Percentiles rank a stretch among this genome's conserved stretches.
phyloP scores from a whole-genome alignment of 2,888 invertebrate genomes.

The Glyphotaelius pellucidus region DNA sequence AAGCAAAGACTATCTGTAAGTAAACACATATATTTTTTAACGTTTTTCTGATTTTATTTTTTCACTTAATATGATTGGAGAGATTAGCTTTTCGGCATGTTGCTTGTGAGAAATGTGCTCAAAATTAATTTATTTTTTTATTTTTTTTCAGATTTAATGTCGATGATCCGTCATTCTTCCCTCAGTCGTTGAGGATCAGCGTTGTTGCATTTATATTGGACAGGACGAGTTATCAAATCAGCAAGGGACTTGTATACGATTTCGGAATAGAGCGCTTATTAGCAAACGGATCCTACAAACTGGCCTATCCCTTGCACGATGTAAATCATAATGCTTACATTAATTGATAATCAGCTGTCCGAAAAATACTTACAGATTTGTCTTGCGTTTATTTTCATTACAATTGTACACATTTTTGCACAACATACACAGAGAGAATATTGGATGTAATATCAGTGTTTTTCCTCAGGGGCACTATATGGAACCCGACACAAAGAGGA shows the following conservation, averaged over 20 bases:
- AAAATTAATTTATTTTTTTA: background rate
- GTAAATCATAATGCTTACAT: constrained; percentile 71
- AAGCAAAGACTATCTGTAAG: constrained; percentile 85
- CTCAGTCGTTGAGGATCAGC: constrained; percentile 80
- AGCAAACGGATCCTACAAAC: constrained; percentile 80
- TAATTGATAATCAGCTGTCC: too few relatives aligned
- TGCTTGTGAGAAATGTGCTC: background rate
- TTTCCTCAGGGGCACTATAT: constrained; percentile 76
- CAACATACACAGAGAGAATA: background rate
- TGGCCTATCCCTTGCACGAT: constrained; percentile 87
- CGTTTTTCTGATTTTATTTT: background rate
- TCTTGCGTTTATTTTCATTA: background rate
- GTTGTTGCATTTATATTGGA: constrained; percentile 87
- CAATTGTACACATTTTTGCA: background rate
- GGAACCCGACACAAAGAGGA: constrained; percentile 73
- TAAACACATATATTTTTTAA: constrained; percentile 64
- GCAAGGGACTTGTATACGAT: constrained; percentile 74
- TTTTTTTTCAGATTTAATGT: constrained; percentile 78
- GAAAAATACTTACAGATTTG: background rate
- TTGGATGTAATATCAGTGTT: background rate
- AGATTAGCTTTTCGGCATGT: too few relatives aligned
- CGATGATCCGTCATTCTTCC: constrained; percentile 82
- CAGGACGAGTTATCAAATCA: constrained; percentile 79
- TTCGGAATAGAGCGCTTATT: constrained; percentile 84
- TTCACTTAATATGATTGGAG: background rate